Percentiles rank a stretch among this genome's conserved stretches.
Conservation (phyloP, 2,888 invertebrate genomes). For the Hermaeophaga mercurialis region DNA sequence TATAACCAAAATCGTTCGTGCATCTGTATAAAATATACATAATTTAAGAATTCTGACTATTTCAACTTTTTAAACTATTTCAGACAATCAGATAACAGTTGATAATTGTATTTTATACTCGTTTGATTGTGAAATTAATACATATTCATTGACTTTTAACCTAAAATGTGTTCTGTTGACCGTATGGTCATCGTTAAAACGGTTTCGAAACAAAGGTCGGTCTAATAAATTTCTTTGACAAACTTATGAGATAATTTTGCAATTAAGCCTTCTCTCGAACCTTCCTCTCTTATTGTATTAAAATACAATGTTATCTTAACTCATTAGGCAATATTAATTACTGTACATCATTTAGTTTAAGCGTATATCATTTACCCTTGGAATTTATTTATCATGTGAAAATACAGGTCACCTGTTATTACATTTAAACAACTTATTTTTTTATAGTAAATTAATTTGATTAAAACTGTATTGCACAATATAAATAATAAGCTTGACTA, state of each 20-base stretch:
- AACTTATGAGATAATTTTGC: constrained; percentile 12
- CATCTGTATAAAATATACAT: constrained; percentile 20
- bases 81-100: constrained; percentile 22
- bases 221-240: constrained; percentile 24
- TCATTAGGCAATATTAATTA: constrained; percentile 8
- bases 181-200: constrained; percentile 17
- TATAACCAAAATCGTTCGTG: neutral
- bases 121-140: constrained; percentile 26
- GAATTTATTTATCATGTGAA: no score
- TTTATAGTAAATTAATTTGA: no score
- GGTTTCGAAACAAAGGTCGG: constrained; percentile 21
- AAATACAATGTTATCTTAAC: constrained; percentile 9
- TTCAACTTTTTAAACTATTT: constrained; percentile 18
- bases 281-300: neutral
- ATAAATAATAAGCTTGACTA: no score
- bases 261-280: constrained; percentile 12
- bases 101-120: constrained; percentile 20
- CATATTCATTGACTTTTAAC: constrained; percentile 31
- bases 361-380: no score
- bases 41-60: constrained; percentile 18
- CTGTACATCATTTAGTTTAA: no score
- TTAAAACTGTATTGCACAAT: no score
- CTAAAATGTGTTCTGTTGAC: constrained; percentile 14
- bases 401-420: no score
- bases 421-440: no score